phyloP scores from a whole-genome alignment of 1,140 invertebrate species.

The Tetranychus cinnabarinus region DNA sequence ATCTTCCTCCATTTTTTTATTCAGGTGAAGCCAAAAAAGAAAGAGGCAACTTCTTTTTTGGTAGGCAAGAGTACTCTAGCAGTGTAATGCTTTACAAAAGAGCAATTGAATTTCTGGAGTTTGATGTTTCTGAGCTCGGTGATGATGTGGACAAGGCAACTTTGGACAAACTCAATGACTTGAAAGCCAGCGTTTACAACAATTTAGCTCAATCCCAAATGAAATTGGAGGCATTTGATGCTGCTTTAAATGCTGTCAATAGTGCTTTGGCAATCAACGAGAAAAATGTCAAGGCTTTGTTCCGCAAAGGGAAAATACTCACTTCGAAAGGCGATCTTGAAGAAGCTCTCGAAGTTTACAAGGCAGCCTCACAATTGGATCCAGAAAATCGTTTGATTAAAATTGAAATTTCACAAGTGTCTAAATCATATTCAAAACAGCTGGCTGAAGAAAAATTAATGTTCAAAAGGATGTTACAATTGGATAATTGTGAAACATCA shows the following conservation, averaged over 20 bases:
- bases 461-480: conserved; percentile 12
- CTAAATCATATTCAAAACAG: conserved; percentile 5
- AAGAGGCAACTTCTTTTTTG: conserved; percentile 67
- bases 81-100: conserved; percentile 62
- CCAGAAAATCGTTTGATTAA: conserved; percentile 17
- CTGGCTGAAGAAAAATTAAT: conserved; percentile 18
- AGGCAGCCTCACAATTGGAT: conserved; percentile 27
- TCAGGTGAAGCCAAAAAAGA: conserved; percentile 36
- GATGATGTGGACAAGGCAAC: conserved; percentile 3
- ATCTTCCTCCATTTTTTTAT: background rate
- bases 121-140: conserved; percentile 25
- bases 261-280: conserved; percentile 55
- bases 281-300: conserved; percentile 65
- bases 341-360: conserved; percentile 31
- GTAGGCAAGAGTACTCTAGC: conserved; percentile 41
- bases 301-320: conserved; percentile 55
- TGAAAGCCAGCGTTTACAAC: conserved; percentile 55
- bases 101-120: conserved; percentile 53
- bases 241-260: conserved; percentile 51
- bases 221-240: conserved; percentile 50
- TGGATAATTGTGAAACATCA: background rate
- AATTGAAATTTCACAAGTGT: conserved; percentile 7
- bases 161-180: conserved; percentile 34
- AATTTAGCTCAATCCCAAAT: conserved; percentile 72
- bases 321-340: conserved; percentile 32